Percentiles rank a stretch among this genome's conserved stretches.
Conservation (phyloP, 2,797 vertebrate species). For the Eutrigla gurnardus region DNA sequence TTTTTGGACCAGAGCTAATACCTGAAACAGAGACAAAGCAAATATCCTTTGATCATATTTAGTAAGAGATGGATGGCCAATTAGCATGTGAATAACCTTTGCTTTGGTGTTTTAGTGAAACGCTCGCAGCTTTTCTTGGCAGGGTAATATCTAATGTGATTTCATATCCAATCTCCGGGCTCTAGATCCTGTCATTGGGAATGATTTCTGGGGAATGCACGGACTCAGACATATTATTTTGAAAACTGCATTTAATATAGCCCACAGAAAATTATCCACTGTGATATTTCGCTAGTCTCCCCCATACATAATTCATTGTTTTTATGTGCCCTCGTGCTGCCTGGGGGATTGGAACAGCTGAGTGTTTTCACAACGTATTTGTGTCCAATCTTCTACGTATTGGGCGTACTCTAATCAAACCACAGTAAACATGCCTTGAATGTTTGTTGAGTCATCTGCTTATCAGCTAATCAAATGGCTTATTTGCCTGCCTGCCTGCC, state of each 20-base stretch:
- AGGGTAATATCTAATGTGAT: conserved; percentile 62
- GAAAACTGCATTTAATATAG: conserved; percentile 82
- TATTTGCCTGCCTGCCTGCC: conserved; percentile 75
- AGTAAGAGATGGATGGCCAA: conserved; percentile 53
- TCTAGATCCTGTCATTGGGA: conserved; percentile 64
- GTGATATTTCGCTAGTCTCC: conserved; percentile 80
- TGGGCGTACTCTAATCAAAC: conserved; percentile 83
- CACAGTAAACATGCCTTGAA: conserved; percentile 82
- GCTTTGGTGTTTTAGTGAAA: conserved; percentile 63
- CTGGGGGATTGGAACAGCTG: conserved; percentile 81
- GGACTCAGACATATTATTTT: conserved; percentile 75
- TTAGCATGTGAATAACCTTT: conserved; percentile 72
- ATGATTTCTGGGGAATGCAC: conserved; percentile 72
- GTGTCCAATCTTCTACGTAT: conserved; percentile 82
- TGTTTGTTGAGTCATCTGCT: conserved; percentile 86
- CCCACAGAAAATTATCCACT: conserved; percentile 81
- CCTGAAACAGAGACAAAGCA: conserved; percentile 63
- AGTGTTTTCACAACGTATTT: conserved; percentile 85
- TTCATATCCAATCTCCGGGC: conserved; percentile 68
- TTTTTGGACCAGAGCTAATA: conserved; percentile 59
- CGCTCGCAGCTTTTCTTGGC: conserved; percentile 54
- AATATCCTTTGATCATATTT: conserved; percentile 74
- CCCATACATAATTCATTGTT: conserved; percentile 85
- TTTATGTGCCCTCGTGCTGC: conserved; percentile 81
- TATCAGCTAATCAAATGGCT: conserved; percentile 84